These are phyloP conservation scores for Leptodactylus fuscus DNA, from an alignment of 2,113 vertebrate species.

Conservation along the genomic window DNA sequence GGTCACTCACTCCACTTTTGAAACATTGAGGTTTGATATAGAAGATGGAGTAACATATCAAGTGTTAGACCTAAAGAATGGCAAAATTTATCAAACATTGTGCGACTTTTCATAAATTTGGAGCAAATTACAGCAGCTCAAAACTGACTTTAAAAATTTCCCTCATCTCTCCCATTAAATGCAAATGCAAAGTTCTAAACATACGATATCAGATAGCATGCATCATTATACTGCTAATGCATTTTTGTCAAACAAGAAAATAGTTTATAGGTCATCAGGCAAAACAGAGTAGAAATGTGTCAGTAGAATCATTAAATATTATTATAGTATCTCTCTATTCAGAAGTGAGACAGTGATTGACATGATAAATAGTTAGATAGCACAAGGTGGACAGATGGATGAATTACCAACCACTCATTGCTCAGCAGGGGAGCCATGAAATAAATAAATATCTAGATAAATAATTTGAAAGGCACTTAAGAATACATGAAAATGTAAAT, in stretches of 20 bases:
- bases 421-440: constrained; percentile 60
- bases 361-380: constrained; percentile 48
- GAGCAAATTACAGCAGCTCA: too few species aligned
- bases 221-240: constrained; percentile 29
- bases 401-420: constrained; percentile 54
- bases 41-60: too few species aligned
- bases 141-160: too few species aligned
- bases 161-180: too few species aligned
- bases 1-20: too few species aligned
- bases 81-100: too few species aligned
- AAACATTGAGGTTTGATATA: too few species aligned
- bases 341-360: constrained; percentile 44
- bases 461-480: constrained; percentile 65
- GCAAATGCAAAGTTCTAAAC: background rate
- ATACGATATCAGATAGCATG: constrained; percentile 5
- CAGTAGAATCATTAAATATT: constrained; percentile 52
- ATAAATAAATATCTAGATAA: constrained; percentile 61
- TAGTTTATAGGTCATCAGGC: constrained; percentile 55
- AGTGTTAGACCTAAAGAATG: too few species aligned
- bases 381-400: constrained; percentile 55
- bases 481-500: constrained; percentile 68
- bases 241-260: constrained; percentile 54
- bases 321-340: constrained; percentile 59
- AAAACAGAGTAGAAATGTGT: constrained; percentile 52
- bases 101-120: too few species aligned